phyloP scores from a whole-genome alignment of 92 coral and sea anemone species.

The Siderastrea radians region DNA sequence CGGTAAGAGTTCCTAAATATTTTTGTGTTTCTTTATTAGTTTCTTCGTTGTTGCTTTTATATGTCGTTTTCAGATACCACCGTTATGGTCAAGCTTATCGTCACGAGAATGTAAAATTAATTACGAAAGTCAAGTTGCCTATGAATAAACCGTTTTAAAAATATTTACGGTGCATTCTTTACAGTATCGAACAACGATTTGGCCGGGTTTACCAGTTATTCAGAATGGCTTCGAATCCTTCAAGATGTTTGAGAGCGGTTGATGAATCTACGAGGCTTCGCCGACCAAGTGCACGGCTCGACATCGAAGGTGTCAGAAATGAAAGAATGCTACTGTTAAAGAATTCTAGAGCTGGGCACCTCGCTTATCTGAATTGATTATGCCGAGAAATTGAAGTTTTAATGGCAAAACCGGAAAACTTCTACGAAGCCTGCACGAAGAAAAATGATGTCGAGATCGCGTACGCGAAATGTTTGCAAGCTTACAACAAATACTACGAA shows the following conservation, averaged over 20 bases:
- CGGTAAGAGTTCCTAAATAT: too few species aligned
- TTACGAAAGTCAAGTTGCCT: too few species aligned
- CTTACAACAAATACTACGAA: not conserved
- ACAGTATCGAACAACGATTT: too few species aligned
- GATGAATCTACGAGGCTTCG: not conserved
- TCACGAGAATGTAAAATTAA: too few species aligned
- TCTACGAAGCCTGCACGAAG: not conserved
- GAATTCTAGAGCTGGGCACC: not conserved
- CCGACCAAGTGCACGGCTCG: not conserved
- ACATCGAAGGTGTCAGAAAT: not conserved
- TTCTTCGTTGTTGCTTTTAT: too few species aligned
- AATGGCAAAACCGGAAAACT: not conserved
- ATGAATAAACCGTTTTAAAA: too few species aligned
- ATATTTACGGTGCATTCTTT: too few species aligned
- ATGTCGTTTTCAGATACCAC: too few species aligned
- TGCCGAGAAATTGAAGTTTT: not conserved
- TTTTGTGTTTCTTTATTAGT: not conserved
- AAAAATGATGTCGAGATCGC: not conserved
- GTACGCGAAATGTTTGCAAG: slow-evolving; percentile 1
- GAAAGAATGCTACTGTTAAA: not conserved
- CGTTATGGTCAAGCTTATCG: too few species aligned
- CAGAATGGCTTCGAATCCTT: too few species aligned
- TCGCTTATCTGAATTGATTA: not conserved
- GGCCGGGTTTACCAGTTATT: too few species aligned
- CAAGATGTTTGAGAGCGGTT: too few species aligned